These are phyloP conservation scores for Sibirionetta formosa DNA, from an alignment of 2,797 vertebrate species.

Conservation along the genomic window DNA sequence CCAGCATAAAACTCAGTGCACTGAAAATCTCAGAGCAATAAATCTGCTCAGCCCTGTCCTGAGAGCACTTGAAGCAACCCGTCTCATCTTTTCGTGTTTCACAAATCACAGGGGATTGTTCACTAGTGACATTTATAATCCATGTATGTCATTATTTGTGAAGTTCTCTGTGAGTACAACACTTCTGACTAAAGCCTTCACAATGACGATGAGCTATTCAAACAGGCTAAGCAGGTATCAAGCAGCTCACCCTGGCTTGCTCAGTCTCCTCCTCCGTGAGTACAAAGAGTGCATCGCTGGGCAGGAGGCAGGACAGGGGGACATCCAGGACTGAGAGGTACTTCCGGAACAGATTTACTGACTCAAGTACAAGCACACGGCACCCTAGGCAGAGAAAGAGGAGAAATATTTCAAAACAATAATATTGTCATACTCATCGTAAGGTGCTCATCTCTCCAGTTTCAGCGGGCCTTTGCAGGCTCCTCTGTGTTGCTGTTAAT, in stretches of 20 bases:
- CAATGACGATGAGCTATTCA: neutral
- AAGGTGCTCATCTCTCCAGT: neutral
- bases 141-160: neutral
- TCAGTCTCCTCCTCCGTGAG: constrained; percentile 83
- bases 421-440: neutral
- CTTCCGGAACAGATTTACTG: constrained; percentile 90
- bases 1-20: neutral
- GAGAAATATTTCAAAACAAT: neutral
- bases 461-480: neutral
- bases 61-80: neutral
- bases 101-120: neutral
- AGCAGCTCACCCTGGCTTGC: constrained; percentile 88
- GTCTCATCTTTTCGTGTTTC: neutral
- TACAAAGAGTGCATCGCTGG: constrained; percentile 84
- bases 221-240: neutral
- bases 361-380: constrained; percentile 86
- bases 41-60: neutral
- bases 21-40: neutral
- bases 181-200: neutral
- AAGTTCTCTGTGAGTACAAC: neutral
- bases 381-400: constrained; percentile 83
- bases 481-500: neutral
- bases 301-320: constrained; percentile 87
- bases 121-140: neutral
- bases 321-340: constrained; percentile 92